Evolutionary conservation across 2,888 invertebrate genomes (phyloP), one percentile per base, ranked within the genome.

Genomic region (Acleris sparsana): DNA sequence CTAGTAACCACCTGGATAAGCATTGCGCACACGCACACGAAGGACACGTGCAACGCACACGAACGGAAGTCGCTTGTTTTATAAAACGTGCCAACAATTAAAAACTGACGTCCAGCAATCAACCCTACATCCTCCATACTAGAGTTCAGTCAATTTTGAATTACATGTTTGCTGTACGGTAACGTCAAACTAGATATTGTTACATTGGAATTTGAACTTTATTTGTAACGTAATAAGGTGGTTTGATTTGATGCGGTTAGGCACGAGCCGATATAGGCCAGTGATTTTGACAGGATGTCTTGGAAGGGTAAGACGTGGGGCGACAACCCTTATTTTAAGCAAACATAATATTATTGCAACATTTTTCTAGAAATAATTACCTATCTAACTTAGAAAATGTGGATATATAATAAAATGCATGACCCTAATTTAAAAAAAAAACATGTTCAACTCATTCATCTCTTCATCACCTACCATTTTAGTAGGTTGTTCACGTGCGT

Each of bases 221-320:
- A 46, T n/a, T 7, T 1, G 11, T 18, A 4, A 17, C 16, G 3
- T 0, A 0, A 4, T 59, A 59, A 33, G 39, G 49, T 49, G 1
- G 7, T 49, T 49, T 49, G 3, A 18, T 16, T 18, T 1, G 33
- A 13, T 29, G 5, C 13, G 18, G n/a, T 7, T 33, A n/a, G 18
- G 58, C 48, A 59, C 49, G 58, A 29, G 48, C 20, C 58, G 58
- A 29, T 57, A 13, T 22, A 13, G 46, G 29, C 18, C 17, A 17
- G 13, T 17, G 58, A 33, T 20, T 48, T 49, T 25, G 22, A 59
- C 58, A 57, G 58, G 49, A 58, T 58, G 49, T 59, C 49, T 59
- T 59, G 13, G 33, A 48, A 59, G 53, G 17, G 33, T 48, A n/a
- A 22, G 16, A 9, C 7, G 6, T 25, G 25, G 2, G 25, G 25